These are phyloP conservation scores for Bombylius discolor DNA, from an alignment of 2,888 invertebrate genomes.

Conservation along the genomic window DNA sequence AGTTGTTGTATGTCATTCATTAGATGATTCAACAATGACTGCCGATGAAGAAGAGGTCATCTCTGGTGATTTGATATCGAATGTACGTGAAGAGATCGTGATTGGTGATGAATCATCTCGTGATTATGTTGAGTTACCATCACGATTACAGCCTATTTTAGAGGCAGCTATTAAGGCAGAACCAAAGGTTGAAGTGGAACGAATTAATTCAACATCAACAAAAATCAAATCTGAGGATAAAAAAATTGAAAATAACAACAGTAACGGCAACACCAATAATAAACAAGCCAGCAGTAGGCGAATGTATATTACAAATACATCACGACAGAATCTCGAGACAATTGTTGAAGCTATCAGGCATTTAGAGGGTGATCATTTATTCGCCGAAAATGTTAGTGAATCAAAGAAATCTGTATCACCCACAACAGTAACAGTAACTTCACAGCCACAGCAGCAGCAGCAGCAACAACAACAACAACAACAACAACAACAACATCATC, in stretches of 20 bases:
- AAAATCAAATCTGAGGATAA: conserved; percentile 27
- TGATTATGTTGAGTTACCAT: conserved; percentile 26
- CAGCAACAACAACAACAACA: too few relatives aligned
- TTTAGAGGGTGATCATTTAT: conserved; percentile 89
- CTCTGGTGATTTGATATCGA: conserved; percentile 6
- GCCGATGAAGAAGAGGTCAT: conserved; percentile 28
- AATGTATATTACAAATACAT: conserved; percentile 47
- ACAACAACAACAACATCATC: too few relatives aligned
- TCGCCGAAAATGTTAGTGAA: conserved; percentile 45
- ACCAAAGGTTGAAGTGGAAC: conserved; percentile 65
- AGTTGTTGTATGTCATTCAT: conserved; percentile 47
- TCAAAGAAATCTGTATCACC: neutral
- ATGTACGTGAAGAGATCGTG: conserved; percentile 36
- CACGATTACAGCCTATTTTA: conserved; percentile 49
- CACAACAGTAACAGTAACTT: conserved; percentile 11
- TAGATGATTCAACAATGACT: conserved; percentile 26
- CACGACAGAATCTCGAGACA: conserved; percentile 90
- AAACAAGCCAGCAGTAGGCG: conserved; percentile 20
- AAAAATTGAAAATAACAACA: neutral
- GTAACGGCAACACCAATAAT: neutral
- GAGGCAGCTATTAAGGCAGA: conserved; percentile 81
- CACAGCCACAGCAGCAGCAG: conserved; percentile 8
- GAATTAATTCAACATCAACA: conserved; percentile 43
- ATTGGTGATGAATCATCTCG: conserved; percentile 30
- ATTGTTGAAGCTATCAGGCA: conserved; percentile 98